Evolutionary conservation across 2,888 invertebrate species (phyloP).

Genomic region (Pollenia griseotomentosa): DNA sequence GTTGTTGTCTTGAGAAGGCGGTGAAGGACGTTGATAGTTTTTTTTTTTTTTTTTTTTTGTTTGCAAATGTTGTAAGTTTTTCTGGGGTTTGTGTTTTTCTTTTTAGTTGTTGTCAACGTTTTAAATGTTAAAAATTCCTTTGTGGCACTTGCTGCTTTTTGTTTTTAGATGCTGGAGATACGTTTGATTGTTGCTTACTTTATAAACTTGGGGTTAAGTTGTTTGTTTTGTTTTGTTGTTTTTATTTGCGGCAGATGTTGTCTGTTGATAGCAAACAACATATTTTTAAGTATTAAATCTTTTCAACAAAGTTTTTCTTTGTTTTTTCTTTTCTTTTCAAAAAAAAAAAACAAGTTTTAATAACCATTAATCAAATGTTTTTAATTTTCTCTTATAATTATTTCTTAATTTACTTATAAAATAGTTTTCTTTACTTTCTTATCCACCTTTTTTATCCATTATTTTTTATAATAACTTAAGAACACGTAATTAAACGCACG

Average conservation of each 20-base stretch:
- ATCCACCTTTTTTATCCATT: constrained; percentile 13
- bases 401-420: constrained; percentile 22
- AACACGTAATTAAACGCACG: constrained; percentile 66
- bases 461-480: constrained; percentile 25
- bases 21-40: constrained; percentile 68
- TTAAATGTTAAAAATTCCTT: constrained; percentile 64
- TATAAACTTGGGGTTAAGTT: constrained; percentile 46
- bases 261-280: constrained; percentile 68
- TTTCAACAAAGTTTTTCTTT: constrained; percentile 21
- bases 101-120: constrained; percentile 51
- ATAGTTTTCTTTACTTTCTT: constrained; percentile 16
- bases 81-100: constrained; percentile 26
- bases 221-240: constrained; percentile 24
- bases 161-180: constrained; percentile 66
- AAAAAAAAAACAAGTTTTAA: constrained; percentile 25
- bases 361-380: background rate
- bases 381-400: constrained; percentile 26
- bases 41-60: constrained; percentile 2
- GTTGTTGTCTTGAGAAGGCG: constrained; percentile 47
- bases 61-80: background rate
- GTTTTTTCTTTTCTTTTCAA: background rate
- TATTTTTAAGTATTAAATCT: constrained; percentile 42
- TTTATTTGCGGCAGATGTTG: constrained; percentile 69
- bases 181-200: constrained; percentile 55
- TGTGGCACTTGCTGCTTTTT: constrained; percentile 71